Percentiles rank a stretch among this genome's conserved stretches.
Evolutionary conservation across 2,888 invertebrate species (phyloP).

Genomic region (Synergus umbraculus): DNA sequence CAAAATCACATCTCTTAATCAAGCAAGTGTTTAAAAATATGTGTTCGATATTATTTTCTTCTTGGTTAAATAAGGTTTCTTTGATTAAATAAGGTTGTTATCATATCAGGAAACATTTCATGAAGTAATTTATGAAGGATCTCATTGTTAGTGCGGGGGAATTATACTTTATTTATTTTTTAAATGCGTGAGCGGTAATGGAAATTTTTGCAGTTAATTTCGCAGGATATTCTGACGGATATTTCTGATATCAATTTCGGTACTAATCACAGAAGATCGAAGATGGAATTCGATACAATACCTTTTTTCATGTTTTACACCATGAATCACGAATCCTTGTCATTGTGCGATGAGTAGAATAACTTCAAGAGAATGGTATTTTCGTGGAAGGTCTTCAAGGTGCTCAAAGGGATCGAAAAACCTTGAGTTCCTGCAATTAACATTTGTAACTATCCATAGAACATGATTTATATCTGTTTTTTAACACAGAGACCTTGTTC

Average conservation of each 20-base stretch:
- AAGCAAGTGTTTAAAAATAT: background rate
- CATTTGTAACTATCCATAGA: background rate
- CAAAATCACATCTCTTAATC: background rate
- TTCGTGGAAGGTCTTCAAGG: conserved; percentile 15
- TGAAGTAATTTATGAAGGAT: background rate
- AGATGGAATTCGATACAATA: background rate
- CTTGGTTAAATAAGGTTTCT: background rate
- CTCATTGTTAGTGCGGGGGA: background rate
- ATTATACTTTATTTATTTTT: background rate
- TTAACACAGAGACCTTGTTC: background rate
- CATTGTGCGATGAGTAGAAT: background rate
- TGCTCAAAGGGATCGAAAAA: background rate
- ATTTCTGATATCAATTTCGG: background rate
- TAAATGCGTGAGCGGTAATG: background rate
- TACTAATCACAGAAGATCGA: background rate
- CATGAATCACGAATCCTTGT: conserved; percentile 1
- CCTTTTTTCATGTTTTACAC: background rate
- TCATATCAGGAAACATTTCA: background rate
- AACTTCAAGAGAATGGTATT: background rate
- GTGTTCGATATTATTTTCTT: background rate
- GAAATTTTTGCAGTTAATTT: background rate
- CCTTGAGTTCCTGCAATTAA: background rate
- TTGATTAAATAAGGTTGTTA: background rate
- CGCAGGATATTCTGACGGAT: background rate
- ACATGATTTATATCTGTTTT: background rate